phyloP scores from a whole-genome alignment of 2,113 vertebrate genomes.

The Pseudorhombus dupliciocellatus region DNA sequence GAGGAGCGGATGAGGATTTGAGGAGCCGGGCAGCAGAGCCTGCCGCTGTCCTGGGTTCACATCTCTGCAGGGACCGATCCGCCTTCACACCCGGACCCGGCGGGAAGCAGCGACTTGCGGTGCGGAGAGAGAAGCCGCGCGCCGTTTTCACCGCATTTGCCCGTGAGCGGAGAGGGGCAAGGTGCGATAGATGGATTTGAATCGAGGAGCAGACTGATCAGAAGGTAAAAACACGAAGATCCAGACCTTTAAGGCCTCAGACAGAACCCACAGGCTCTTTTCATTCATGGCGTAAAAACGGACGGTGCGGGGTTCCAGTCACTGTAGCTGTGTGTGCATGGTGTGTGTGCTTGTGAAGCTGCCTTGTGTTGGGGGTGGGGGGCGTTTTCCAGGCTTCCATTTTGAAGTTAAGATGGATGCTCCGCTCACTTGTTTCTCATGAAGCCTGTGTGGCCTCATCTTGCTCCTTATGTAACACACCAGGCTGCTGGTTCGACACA shows the following conservation, averaged over 20 bases:
- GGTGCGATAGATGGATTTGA: constrained; percentile 61
- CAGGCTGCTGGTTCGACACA: neutral
- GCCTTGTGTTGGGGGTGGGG: constrained; percentile 28
- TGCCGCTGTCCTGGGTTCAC: neutral
- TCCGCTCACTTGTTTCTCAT: constrained; percentile 72
- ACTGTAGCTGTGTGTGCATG: neutral
- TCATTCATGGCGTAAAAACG: neutral
- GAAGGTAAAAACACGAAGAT: constrained; percentile 52
- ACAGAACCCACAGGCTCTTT: neutral
- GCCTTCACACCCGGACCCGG: constrained; percentile 40
- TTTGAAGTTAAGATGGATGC: constrained; percentile 86
- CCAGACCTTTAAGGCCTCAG: neutral
- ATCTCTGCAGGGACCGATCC: constrained; percentile 5
- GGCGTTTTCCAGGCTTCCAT: constrained; percentile 78
- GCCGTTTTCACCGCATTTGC: constrained; percentile 27
- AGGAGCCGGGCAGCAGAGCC: neutral
- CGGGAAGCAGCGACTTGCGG: constrained; percentile 12
- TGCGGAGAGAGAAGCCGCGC: neutral
- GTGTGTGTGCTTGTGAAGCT: constrained; percentile 3
- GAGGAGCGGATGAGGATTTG: constrained; percentile 41
- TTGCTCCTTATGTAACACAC: constrained; percentile 64
- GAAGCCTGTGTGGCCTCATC: constrained; percentile 54
- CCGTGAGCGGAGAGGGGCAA: constrained; percentile 25
- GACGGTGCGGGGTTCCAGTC: neutral
- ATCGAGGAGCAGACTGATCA: constrained; percentile 37